Percentiles rank a stretch among this genome's conserved stretches.
These are phyloP conservation scores for Bryconaethiops microstoma DNA, from an alignment of 2,797 vertebrate genomes.

Conservation along the genomic window DNA sequence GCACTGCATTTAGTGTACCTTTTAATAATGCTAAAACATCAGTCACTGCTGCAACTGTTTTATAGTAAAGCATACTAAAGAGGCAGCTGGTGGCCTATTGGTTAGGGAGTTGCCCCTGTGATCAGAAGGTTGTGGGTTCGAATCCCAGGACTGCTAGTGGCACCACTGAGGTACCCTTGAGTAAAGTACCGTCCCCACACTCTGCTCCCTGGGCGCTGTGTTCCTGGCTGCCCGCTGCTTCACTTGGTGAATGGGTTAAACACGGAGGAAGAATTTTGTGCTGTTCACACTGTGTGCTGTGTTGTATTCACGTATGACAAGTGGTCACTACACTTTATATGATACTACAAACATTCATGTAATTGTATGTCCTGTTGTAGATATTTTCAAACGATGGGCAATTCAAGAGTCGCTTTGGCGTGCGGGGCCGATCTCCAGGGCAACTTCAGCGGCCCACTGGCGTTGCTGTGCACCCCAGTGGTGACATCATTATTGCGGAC, in stretches of 20 bases:
- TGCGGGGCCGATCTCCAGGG: conserved; percentile 91
- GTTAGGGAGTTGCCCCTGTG: no score
- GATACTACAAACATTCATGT: background rate
- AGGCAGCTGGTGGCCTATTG: no score
- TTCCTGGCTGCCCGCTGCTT: no score
- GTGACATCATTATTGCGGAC: conserved; percentile 97
- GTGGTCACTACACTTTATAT: background rate
- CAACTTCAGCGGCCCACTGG: conserved; percentile 96
- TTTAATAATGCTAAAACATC: background rate
- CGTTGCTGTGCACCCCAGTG: conserved; percentile 93
- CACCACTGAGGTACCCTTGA: no score
- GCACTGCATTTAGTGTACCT: background rate
- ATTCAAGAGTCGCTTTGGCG: conserved; percentile 94
- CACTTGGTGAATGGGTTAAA: no score
- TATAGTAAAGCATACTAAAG: background rate
- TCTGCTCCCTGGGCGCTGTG: no score
- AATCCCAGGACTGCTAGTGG: no score
- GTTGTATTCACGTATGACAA: no score
- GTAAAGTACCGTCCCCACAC: no score
- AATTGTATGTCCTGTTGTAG: conserved; percentile 64
- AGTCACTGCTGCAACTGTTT: background rate
- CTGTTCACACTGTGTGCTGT: no score
- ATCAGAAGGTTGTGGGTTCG: no score
- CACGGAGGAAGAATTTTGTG: no score
- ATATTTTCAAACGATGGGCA: conserved; percentile 96